These are phyloP conservation scores for Leptosomus discolor DNA, from an alignment of 2,113 vertebrate species.

Conservation along the genomic window DNA sequence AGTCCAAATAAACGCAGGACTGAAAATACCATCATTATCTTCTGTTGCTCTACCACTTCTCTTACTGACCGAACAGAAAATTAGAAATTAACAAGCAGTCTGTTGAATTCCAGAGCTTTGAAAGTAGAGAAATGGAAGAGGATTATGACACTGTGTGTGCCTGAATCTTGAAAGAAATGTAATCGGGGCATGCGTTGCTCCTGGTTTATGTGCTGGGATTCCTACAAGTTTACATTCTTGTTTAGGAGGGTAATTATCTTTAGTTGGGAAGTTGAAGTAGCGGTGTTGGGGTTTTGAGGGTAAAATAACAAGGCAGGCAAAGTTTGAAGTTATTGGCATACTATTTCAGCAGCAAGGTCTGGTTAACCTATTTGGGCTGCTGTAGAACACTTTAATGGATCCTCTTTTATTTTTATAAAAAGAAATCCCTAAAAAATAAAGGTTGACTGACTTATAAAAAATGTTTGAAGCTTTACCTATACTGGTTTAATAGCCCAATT, in stretches of 20 bases:
- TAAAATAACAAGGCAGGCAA: neutral
- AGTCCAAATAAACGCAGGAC: neutral
- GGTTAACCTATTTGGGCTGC: neutral
- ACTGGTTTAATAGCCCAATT: neutral
- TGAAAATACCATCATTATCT: neutral
- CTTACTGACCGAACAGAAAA: neutral
- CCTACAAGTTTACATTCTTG: conserved; percentile 49
- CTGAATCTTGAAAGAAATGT: neutral
- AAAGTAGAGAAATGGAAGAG: neutral
- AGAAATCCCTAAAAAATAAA: neutral
- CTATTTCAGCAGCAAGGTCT: neutral
- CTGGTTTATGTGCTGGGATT: neutral
- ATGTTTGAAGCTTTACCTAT: neutral
- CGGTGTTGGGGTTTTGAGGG: neutral
- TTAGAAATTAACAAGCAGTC: neutral
- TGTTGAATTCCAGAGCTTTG: conserved; percentile 14
- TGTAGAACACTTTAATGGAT: neutral
- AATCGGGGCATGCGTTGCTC: neutral
- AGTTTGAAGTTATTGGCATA: neutral
- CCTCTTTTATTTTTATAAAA: conserved; percentile 47
- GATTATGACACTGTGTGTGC: neutral
- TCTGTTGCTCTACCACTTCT: neutral
- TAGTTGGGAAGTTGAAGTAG: conserved; percentile 25
- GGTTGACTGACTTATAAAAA: neutral
- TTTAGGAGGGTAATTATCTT: conserved; percentile 29